Percentiles rank a stretch among this genome's conserved stretches.
Evolutionary conservation across 2,797 vertebrate genomes (phyloP).

Genomic region (Parotocinclus haroldoi): DNA sequence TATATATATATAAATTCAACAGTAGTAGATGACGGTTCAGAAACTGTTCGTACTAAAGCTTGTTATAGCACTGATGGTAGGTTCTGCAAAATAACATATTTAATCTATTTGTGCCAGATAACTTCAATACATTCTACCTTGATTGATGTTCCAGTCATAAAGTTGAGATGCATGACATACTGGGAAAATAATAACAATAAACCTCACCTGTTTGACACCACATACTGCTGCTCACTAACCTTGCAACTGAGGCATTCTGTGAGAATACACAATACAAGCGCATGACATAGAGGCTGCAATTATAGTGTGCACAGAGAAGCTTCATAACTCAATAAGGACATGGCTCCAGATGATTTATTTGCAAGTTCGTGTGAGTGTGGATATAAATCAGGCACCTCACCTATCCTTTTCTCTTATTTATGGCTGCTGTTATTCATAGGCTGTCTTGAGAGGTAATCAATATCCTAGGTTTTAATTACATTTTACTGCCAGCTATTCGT

Average conservation of each 20-base stretch:
- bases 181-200: constrained; percentile 31
- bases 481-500: constrained; percentile 66
- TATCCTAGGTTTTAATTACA: constrained; percentile 81
- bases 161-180: constrained; percentile 21
- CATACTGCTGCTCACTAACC: constrained; percentile 2
- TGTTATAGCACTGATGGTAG: too few species aligned
- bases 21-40: too few species aligned
- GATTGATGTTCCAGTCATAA: constrained; percentile 31
- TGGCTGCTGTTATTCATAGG: constrained; percentile 76
- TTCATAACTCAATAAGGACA: constrained; percentile 81
- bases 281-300: constrained; percentile 65
- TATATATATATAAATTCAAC: too few species aligned
- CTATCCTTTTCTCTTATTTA: constrained; percentile 79
- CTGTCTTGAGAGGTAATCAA: constrained; percentile 64
- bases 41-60: too few species aligned
- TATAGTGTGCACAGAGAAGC: constrained; percentile 65
- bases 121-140: not conserved
- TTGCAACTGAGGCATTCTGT: constrained; percentile 40
- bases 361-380: constrained; percentile 56
- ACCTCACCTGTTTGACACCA: constrained; percentile 29
- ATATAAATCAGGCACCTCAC: constrained; percentile 78
- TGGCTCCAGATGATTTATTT: constrained; percentile 73
- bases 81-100: too few species aligned
- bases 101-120: not conserved
- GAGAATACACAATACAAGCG: constrained; percentile 51